Evolutionary conservation across 2,888 invertebrate species (phyloP).

Genomic region (Allophyes oxyacanthae): DNA sequence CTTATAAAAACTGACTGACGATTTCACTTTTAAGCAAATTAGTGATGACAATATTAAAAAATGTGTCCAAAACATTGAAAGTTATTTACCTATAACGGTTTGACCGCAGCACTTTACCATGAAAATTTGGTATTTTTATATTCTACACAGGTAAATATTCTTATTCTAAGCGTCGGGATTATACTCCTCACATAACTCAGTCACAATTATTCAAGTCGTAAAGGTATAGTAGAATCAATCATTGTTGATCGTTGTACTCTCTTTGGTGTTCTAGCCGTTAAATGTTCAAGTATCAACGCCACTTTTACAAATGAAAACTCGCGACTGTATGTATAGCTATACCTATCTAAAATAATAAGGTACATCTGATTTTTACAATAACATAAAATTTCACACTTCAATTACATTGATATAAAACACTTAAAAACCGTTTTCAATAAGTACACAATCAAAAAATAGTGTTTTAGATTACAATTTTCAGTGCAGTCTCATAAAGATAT

Average conservation of each 20-base stretch:
- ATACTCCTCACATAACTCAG: constrained; percentile 63
- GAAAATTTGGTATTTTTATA: constrained; percentile 55
- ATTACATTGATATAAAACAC: constrained; percentile 55
- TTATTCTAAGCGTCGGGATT: constrained; percentile 53
- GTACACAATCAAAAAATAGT: constrained; percentile 37
- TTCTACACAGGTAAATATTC: constrained; percentile 40
- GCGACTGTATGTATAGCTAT: constrained; percentile 52
- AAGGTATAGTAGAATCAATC: constrained; percentile 63
- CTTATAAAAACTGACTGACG: constrained; percentile 71
- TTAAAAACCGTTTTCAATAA: constrained; percentile 24
- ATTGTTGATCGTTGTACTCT: constrained; percentile 63
- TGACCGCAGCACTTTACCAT: constrained; percentile 63
- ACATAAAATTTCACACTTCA: constrained; percentile 53
- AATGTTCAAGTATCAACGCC: constrained; percentile 64
- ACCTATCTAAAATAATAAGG: constrained; percentile 56
- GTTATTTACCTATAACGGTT: constrained; percentile 60
- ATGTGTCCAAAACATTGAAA: constrained; percentile 39
- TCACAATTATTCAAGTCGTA: constrained; percentile 62
- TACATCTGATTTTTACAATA: constrained; percentile 48
- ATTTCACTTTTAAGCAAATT: constrained; percentile 51
- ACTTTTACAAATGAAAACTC: constrained; percentile 57
- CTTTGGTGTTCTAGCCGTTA: constrained; percentile 89
- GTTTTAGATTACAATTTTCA: constrained; percentile 27
- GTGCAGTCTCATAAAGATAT: constrained; percentile 60
- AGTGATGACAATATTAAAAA: constrained; percentile 36